phyloP scores from a whole-genome alignment of 2,888 invertebrate species.

The Xylota segnis region DNA sequence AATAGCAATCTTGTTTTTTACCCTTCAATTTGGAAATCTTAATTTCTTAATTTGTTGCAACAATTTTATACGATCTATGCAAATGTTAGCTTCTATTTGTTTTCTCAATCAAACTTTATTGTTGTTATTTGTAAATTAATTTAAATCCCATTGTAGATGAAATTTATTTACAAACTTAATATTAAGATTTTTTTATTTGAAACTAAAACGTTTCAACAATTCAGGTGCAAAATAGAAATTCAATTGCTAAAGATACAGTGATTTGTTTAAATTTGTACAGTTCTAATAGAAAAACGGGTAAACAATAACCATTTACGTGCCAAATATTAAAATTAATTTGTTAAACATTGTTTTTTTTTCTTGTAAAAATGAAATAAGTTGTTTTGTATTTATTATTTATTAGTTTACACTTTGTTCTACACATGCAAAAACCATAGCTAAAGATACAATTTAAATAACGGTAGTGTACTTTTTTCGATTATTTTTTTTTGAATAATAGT shows the following conservation, averaged over 20 bases:
- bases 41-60: constrained; percentile 48
- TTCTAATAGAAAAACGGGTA: constrained; percentile 49
- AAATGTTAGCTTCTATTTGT: constrained; percentile 31
- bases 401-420: constrained; percentile 54
- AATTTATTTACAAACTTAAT: constrained; percentile 15
- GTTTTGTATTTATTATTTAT: constrained; percentile 40
- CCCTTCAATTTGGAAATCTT: neutral
- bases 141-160: neutral
- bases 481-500: constrained; percentile 36
- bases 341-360: constrained; percentile 34
- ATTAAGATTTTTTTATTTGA: constrained; percentile 7
- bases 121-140: constrained; percentile 6
- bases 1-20: constrained; percentile 19
- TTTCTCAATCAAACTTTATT: neutral
- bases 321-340: constrained; percentile 69
- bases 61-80: constrained; percentile 15
- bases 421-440: constrained; percentile 24
- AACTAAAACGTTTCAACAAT: constrained; percentile 19
- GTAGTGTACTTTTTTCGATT: constrained; percentile 60
- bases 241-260: constrained; percentile 21
- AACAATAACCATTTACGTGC: constrained; percentile 64
- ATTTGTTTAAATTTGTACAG: constrained; percentile 16
- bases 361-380: neutral
- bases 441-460: constrained; percentile 35
- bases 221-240: constrained; percentile 45